Base-by-base conservation (phyloP, 2,113 vertebrate species). In the Strigops habroptila region DNA sequence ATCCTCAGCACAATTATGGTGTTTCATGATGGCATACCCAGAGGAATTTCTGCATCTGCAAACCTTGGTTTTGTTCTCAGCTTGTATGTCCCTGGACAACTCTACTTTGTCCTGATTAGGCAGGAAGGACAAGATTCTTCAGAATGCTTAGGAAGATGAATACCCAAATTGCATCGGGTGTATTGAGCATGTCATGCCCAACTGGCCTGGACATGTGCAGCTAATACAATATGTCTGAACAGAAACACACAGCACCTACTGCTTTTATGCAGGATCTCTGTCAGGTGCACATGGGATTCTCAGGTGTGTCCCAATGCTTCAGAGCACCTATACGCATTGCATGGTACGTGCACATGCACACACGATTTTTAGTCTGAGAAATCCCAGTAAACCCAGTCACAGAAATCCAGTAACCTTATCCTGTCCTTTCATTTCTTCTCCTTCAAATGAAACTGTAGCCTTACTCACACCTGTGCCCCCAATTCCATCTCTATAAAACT, bases 181-280 rank as follows among this genome's bases (percentile, higher is more conserved):
- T 19, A 46, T 1, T 8, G 25, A 73, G 17, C 0, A 0, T 14
- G 27, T 49, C 18, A 27, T 3, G 22, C 12, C 27, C 18, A 52
- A 12, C 24, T 33, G n/a, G 10, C 18, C 9, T 13, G 21, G 41
- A 33, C 46, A 75, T 0, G 0, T 2, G 8, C 39, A 74, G 48
- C 39, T 39, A 69, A 46, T 13, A 16, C 18, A 31, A 5, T 3
- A 46, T 9, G 4, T 52, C 51, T 67, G 60, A 83, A 65, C 9
- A 52, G 59, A 19, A 80, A 69, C 27, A 33, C 11, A 30, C 12
- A 74, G 15, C 57, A 84, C 27, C 10, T 65, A 41, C 21, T 0
- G 0, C 39, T 35, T 46, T 55, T 48, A 43, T 9, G 37, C 8
- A 51, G 18, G 33, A 65, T 39, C 48, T 77, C 44, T 39, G 53